Evolutionary conservation across 2,888 invertebrate species (phyloP), one percentile per base, ranked within the genome.

Genomic region (Loripinus fragilis): DNA sequence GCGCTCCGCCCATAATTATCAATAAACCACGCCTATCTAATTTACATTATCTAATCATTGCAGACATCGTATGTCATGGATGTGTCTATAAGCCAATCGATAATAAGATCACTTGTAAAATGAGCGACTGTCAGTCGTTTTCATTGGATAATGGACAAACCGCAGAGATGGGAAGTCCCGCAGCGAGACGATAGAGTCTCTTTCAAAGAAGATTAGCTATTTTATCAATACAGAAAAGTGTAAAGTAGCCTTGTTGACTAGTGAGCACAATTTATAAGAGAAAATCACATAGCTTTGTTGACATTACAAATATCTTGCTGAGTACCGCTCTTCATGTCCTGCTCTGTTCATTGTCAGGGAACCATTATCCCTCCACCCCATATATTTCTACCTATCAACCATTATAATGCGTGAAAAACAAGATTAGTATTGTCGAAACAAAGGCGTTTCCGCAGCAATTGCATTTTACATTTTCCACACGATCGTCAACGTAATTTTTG

Each of bases 21-120:
- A 50, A n/a, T 65, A 30, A 52, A 66, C 28, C 69, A 60, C 65
- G 42, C 78, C 78, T 52, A 69, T 74, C 67, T 78, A 69, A 74
- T 74, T 70, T 70, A 70, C 69, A 69, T 74, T 65, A 74, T 68
- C 65, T 67, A 73, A 78, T 68, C 73, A 70, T 23, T 28, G 42
- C 3, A 33, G 60, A 60, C 60, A 60, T 60, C 33, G 20, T 20
- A 33, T 60, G 60, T 60, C 60, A 30, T 17, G 17, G 60, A 60
- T 60, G 60, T 25, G 20, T 60, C 60, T 15, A 5, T 7, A 17
- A 60, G 60, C 60, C 60, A 60, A 60, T 60, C 60, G 60, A 60
- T 60, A 60, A 33, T 30, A 60, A 60, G 60, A 60, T 60, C 60
- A 33, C 33, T 33, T 8, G 28, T 30, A 8, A n/a, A 30, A 20